Percentiles rank a stretch among this genome's conserved stretches.
Evolutionary conservation across 2,797 vertebrate species (phyloP).

Genomic region (Molossus molossus): DNA sequence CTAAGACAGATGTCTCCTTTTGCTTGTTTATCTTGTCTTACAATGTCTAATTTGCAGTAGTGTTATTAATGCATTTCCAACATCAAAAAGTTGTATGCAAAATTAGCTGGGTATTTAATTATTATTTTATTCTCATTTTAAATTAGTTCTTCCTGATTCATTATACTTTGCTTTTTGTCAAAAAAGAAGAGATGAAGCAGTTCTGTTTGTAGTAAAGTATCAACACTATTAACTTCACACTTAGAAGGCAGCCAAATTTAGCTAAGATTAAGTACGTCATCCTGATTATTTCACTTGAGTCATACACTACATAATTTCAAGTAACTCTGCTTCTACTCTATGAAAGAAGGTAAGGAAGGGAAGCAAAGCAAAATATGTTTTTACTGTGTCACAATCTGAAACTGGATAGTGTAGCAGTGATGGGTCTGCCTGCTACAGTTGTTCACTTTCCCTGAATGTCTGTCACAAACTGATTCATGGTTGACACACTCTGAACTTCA

Average conservation of each 20-base stretch:
- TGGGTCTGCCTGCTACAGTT: background rate
- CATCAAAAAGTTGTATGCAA: constrained; percentile 66
- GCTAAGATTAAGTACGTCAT: background rate
- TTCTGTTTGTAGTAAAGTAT: constrained; percentile 60
- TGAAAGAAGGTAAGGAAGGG: background rate
- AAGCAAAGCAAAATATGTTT: background rate
- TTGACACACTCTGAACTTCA: background rate
- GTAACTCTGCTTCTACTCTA: background rate
- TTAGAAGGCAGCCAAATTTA: background rate
- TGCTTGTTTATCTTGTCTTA: constrained; percentile 52
- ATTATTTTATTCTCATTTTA: constrained; percentile 67
- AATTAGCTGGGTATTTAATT: constrained; percentile 74
- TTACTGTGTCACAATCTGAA: background rate
- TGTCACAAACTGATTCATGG: background rate
- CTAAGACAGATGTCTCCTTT: constrained; percentile 7
- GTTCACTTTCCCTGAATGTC: background rate
- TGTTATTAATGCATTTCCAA: constrained; percentile 70
- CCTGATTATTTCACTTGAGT: background rate
- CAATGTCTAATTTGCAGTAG: constrained; percentile 31
- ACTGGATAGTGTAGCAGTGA: background rate
- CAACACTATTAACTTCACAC: constrained; percentile 20
- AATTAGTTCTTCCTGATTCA: constrained; percentile 76
- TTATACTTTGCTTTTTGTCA: constrained; percentile 63
- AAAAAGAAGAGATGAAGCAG: constrained; percentile 70
- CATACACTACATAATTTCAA: background rate